phyloP scores from a whole-genome alignment of 1,140 invertebrate genomes.

The Lucilia cuprina region DNA sequence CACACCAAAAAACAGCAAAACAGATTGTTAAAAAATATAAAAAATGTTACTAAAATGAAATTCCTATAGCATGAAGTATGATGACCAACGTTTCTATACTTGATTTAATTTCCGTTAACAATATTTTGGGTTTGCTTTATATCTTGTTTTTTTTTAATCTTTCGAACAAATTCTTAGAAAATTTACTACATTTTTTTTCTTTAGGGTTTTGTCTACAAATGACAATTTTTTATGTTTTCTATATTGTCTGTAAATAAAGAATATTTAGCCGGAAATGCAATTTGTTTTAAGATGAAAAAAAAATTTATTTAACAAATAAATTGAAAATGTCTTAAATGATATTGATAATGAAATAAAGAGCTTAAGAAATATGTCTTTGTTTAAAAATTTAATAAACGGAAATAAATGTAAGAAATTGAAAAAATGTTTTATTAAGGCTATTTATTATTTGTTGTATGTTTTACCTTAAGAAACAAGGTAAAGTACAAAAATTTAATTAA shows the following conservation, averaged over 20 bases:
- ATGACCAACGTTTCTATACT: not conserved
- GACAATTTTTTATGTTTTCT: not conserved
- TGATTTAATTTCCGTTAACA: conserved; percentile 33
- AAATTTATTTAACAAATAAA: not conserved
- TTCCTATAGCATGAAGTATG: not conserved
- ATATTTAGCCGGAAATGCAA: not conserved
- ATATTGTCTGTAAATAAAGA: not conserved
- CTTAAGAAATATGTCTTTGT: not conserved
- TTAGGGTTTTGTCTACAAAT: not conserved
- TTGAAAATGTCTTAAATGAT: not conserved
- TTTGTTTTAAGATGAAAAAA: conserved; percentile 1
- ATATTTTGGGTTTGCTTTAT: not conserved
- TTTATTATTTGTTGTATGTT: not conserved
- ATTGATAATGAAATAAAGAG: not conserved
- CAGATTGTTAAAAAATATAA: not conserved
- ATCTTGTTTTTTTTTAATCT: not conserved
- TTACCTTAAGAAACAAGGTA: no score
- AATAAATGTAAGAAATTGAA: not conserved
- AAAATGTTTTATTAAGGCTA: not conserved
- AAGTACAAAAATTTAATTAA: no score
- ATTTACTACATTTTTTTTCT: not conserved
- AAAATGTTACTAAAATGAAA: not conserved
- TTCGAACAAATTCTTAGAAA: no score
- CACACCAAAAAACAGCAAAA: not conserved
- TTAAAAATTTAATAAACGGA: not conserved